phyloP scores from a whole-genome alignment of 1,140 invertebrate species.

The Rhagoletis zephyria region DNA sequence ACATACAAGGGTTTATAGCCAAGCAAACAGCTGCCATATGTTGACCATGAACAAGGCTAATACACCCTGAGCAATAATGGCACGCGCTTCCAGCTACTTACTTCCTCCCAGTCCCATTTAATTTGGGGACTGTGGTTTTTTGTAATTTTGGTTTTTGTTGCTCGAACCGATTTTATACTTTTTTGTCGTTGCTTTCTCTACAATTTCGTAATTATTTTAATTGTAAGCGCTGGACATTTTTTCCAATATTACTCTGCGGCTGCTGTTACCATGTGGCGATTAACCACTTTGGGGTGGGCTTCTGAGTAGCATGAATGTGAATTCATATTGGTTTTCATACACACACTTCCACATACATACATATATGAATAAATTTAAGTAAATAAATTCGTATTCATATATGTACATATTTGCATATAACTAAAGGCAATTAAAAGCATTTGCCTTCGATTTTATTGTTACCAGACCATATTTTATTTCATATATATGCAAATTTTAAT shows the following conservation, averaged over 20 bases:
- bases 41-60: not conserved
- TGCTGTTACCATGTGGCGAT: not conserved
- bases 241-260: not conserved
- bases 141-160: not conserved
- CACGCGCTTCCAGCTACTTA: not conserved
- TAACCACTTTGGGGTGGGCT: not conserved
- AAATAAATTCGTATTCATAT: not conserved
- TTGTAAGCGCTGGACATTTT: not conserved
- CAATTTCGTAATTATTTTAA: conserved; percentile 40
- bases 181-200: not conserved
- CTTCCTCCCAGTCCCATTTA: not conserved
- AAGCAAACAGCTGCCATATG: not conserved
- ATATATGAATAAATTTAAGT: not conserved
- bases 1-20: not conserved
- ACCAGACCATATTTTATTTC: conserved; percentile 13
- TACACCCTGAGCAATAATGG: not conserved
- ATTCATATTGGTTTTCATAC: not conserved
- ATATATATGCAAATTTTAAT: not conserved
- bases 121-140: not conserved
- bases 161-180: not conserved
- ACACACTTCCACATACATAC: not conserved
- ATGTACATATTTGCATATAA: not conserved
- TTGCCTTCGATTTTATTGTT: conserved; percentile 11
- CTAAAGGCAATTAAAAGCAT: not conserved
- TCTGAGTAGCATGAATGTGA: not conserved